Percentiles rank a stretch among this genome's conserved stretches.
phyloP scores from a whole-genome alignment of 2,113 vertebrate species.

The Heterotilapia buettikoferi region DNA sequence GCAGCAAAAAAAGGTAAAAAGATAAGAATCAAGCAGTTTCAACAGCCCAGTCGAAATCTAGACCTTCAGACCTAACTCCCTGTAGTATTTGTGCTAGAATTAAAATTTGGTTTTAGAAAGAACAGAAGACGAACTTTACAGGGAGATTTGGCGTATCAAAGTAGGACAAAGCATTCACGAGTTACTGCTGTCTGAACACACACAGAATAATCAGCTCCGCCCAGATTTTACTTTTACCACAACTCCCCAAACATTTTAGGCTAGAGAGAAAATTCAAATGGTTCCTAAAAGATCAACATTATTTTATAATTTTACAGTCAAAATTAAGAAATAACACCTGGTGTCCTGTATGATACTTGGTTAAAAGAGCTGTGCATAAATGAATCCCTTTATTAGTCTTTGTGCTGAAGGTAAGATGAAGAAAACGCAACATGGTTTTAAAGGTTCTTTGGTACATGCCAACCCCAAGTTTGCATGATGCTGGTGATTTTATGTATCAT shows the following conservation, averaged over 20 bases:
- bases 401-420: neutral
- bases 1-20: neutral
- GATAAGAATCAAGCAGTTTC: neutral
- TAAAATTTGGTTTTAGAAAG: neutral
- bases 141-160: neutral
- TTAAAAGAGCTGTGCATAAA: neutral
- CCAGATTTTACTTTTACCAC: neutral
- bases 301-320: neutral
- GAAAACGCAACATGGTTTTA: neutral
- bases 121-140: accelerated
- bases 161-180: neutral
- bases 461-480: neutral
- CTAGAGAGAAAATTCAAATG: neutral
- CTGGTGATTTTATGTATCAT: neutral
- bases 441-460: neutral
- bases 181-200: neutral
- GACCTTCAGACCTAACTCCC: neutral
- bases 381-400: neutral
- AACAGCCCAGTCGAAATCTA: neutral
- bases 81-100: neutral
- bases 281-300: neutral
- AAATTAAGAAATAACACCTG: neutral
- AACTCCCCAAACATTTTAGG: neutral
- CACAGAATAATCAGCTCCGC: neutral
- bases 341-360: neutral